Evolutionary conservation across 2,113 vertebrate genomes (phyloP).

Genomic region (Dromas ardeola): DNA sequence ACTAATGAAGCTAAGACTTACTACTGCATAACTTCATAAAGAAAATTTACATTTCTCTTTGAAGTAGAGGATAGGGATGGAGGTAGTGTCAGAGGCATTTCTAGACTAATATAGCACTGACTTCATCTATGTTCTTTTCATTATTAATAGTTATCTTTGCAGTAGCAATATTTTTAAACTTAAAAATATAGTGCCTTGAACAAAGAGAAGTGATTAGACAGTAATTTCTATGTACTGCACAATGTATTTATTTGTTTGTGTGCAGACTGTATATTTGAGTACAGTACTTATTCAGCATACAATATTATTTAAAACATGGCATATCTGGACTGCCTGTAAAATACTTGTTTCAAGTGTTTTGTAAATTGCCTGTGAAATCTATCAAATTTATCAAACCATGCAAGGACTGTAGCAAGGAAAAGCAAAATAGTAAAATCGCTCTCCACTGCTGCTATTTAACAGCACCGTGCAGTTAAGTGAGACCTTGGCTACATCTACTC

Average conservation of each 20-base stretch:
- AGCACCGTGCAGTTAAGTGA: background rate
- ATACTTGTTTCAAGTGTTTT: background rate
- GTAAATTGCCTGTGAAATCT: background rate
- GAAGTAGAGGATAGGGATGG: background rate
- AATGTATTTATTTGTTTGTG: background rate
- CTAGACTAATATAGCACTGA: background rate
- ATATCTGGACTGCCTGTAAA: background rate
- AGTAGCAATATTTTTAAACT: background rate
- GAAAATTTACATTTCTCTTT: background rate
- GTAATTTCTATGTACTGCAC: background rate
- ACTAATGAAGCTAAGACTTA: background rate
- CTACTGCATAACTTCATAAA: background rate
- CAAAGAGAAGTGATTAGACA: background rate
- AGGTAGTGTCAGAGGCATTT: background rate
- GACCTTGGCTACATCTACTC: background rate
- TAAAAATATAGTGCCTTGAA: background rate
- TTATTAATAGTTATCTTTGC: background rate
- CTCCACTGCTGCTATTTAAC: background rate
- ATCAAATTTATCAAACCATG: background rate
- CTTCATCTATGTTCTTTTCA: background rate
- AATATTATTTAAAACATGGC: background rate
- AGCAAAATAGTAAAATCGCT: background rate
- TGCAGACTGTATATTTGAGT: background rate
- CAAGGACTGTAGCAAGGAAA: background rate
- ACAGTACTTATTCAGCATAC: background rate